These are phyloP conservation scores for Drosophila prolongata DNA, from an alignment of 2,888 invertebrate genomes.

Conservation along the genomic window DNA sequence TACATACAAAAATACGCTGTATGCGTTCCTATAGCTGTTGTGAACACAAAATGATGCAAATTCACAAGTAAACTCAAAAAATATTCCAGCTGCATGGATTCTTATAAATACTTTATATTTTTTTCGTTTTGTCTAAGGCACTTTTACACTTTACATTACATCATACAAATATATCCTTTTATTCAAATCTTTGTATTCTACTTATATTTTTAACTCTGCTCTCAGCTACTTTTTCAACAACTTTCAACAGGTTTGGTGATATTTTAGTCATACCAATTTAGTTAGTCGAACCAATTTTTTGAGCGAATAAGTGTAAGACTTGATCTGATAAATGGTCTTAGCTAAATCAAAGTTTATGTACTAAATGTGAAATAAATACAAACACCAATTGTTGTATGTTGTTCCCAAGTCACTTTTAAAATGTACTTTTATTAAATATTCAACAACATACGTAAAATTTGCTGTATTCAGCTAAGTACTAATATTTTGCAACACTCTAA, in stretches of 20 bases:
- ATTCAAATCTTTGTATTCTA: slow-evolving; percentile 32
- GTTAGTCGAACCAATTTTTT: slow-evolving; percentile 37
- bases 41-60: slow-evolving; percentile 40
- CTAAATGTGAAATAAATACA: slow-evolving; percentile 52
- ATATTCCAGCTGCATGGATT: slow-evolving; percentile 24
- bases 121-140: slow-evolving; percentile 70
- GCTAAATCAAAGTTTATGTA: slow-evolving; percentile 32
- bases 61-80: slow-evolving; percentile 43
- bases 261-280: slow-evolving; percentile 50
- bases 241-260: slow-evolving; percentile 45
- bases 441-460: slow-evolving; percentile 41
- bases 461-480: slow-evolving; percentile 17
- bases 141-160: slow-evolving; percentile 63
- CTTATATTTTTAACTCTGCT: slow-evolving; percentile 36
- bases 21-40: slow-evolving; percentile 8
- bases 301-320: slow-evolving; percentile 52
- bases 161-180: slow-evolving; percentile 50
- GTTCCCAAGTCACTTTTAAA: slow-evolving; percentile 70
- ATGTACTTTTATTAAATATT: slow-evolving; percentile 5
- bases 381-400: slow-evolving; percentile 63
- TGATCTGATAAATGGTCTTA: slow-evolving; percentile 17
- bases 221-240: slow-evolving; percentile 47
- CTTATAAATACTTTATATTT: slow-evolving; percentile 29
- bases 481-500: slow-evolving; percentile 5
- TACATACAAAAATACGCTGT: slow-evolving; percentile 26